Base-by-base conservation (phyloP, 2,797 vertebrate genomes). In the Protonibea diacanthus region DNA sequence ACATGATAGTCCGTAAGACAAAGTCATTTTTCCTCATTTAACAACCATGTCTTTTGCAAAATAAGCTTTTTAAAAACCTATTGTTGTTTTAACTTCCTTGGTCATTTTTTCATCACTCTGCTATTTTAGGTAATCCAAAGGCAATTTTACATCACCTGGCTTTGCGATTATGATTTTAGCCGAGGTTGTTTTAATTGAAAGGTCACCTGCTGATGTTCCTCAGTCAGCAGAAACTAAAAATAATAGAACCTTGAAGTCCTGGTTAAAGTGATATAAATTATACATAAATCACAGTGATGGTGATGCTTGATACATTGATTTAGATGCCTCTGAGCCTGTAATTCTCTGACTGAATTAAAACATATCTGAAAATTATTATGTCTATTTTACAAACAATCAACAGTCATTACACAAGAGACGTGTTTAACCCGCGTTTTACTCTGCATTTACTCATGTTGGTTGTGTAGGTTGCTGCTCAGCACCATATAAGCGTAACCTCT, bases 1-100 rank as follows among this genome's bases (percentile, higher is more conserved):
- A 91, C 88, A 86, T 61, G 77, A 75, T 88, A 56, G 70, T 79
- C 48, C 2, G 5, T 60, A 72, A 91, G 83, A 90, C 86, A 83
- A 81, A 84, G 77, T 51, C 51, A 83, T 83, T 88, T 84, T 78
- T 71, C 70, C 83, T 79, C 69, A 73, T 84, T 89, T 76, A 86
- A 77, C 62, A 72, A 69, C 62, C 48, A 23, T 67, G 17, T 76
- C 63, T 76, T 88, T 61, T 88, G 58, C 67, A 64, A 84, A 87
- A 80, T 83, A 87, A 77, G 61, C 55, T 57, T 83, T 84, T 74
- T 51, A 74, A 58, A 75, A 76, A 70, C 48, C 10, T 49, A 18
- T 51, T 48, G 21, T 62, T 69, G 47, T 84, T 33, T 67, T 53
- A 2, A 42, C 20, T 21, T 25, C 3, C 52, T 48, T 44, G 14